These are phyloP conservation scores for Amphimedon queenslandica DNA, from an alignment of 37 sponge, comb jelly and placozoan genomes.

Conservation along the genomic window DNA sequence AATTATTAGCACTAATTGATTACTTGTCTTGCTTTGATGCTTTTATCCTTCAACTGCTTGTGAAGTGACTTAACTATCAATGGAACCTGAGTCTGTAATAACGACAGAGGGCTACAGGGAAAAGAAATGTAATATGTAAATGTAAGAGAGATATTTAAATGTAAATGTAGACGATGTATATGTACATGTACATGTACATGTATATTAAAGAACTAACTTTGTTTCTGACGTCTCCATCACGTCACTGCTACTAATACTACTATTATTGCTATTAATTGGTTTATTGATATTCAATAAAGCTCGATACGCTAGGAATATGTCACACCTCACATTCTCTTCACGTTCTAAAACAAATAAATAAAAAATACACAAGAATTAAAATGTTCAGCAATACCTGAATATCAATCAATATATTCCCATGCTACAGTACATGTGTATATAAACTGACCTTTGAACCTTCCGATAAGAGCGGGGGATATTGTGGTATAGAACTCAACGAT, in stretches of 20 bases:
- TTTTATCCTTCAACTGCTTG: conserved; percentile 89
- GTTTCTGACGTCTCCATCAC: conserved; percentile 1
- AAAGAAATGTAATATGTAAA: not conserved
- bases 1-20: not conserved
- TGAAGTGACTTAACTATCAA: conserved; percentile 78
- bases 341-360: conserved; percentile 55
- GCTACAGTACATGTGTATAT: not conserved
- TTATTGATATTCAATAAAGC: conserved; percentile 70
- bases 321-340: conserved; percentile 92
- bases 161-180: too few relatives aligned
- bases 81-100: conserved; percentile 70
- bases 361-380: too few relatives aligned
- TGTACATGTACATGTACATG: too few relatives aligned
- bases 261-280: not conserved
- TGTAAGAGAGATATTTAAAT: too few relatives aligned
- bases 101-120: conserved; percentile 36
- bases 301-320: conserved; percentile 93
- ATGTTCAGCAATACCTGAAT: too few relatives aligned
- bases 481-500: conserved; percentile 67
- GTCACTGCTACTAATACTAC: too few relatives aligned
- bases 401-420: too few relatives aligned
- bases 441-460: conserved; percentile 87
- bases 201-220: too few relatives aligned
- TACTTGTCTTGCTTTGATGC: conserved; percentile 83
- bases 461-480: conserved; percentile 86